These are phyloP conservation scores for Myiotriccus ornatus DNA, from an alignment of 2,797 vertebrate genomes.

Conservation along the genomic window DNA sequence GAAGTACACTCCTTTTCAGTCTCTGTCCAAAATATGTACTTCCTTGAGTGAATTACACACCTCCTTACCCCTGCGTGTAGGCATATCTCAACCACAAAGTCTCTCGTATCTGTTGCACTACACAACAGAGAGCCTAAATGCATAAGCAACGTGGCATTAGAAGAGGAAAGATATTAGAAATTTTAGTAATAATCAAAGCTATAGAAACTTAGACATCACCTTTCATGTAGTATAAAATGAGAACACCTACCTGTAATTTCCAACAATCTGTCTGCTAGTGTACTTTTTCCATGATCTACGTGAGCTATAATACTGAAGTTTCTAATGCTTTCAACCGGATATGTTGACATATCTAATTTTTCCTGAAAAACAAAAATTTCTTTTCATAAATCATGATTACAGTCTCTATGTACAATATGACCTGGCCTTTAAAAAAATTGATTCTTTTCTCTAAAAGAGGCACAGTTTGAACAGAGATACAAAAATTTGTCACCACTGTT, in stretches of 20 bases:
- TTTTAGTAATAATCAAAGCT: neutral
- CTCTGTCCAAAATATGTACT: neutral
- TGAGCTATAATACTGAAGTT: conserved; percentile 98
- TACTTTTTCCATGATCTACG: conserved; percentile 98
- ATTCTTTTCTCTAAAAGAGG: neutral
- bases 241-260: conserved; percentile 88
- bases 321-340: conserved; percentile 87
- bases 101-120: neutral
- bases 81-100: neutral
- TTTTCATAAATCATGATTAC: neutral
- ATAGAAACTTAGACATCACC: neutral
- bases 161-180: neutral
- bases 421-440: neutral
- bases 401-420: neutral
- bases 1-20: neutral
- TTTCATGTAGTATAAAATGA: neutral
- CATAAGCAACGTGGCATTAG: neutral
- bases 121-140: neutral
- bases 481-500: neutral
- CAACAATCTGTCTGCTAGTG: conserved; percentile 90
- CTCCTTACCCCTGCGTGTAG: accelerated
- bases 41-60: neutral
- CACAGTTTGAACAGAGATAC: neutral
- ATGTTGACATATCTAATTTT: conserved; percentile 82
- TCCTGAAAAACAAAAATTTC: conserved; percentile 74